Percentiles rank a stretch among this genome's conserved stretches.
Evolutionary conservation across 2,113 vertebrate genomes (phyloP).

Genomic region (Girardinichthys multiradiatus): DNA sequence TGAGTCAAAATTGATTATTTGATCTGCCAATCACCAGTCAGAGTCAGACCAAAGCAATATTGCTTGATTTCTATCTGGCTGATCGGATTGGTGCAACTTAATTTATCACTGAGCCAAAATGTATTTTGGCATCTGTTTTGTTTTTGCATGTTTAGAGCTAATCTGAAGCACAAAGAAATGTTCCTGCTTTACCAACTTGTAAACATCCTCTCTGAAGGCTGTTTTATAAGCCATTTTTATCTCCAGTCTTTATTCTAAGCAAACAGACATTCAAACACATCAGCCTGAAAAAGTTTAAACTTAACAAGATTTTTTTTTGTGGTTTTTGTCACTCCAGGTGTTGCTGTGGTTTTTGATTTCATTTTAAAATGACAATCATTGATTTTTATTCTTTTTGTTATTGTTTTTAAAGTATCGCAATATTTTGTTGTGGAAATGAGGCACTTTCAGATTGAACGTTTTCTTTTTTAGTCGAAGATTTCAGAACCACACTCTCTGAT

Average conservation of each 20-base stretch:
- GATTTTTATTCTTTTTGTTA: conserved; percentile 24
- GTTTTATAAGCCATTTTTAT: neutral
- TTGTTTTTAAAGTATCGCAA: conserved; percentile 30
- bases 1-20: neutral
- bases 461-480: conserved; percentile 17
- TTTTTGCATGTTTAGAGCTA: neutral
- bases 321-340: conserved; percentile 20
- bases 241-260: conserved; percentile 7
- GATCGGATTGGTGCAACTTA: neutral
- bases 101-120: no score
- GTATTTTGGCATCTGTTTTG: no score
- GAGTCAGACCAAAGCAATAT: no score
- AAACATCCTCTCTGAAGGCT: no score
- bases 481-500: conserved; percentile 13
- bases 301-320: neutral
- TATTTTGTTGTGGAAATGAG: conserved; percentile 39
- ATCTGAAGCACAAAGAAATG: neutral
- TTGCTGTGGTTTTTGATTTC: conserved; percentile 24
- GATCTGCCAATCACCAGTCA: no score
- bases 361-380: conserved; percentile 68
- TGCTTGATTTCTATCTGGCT: neutral
- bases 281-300: neutral
- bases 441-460: conserved; percentile 52
- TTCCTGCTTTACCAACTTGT: no score
- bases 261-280: neutral